phyloP scores from a whole-genome alignment of 2,113 vertebrate genomes.

The Tychaedon coryphoeus region DNA sequence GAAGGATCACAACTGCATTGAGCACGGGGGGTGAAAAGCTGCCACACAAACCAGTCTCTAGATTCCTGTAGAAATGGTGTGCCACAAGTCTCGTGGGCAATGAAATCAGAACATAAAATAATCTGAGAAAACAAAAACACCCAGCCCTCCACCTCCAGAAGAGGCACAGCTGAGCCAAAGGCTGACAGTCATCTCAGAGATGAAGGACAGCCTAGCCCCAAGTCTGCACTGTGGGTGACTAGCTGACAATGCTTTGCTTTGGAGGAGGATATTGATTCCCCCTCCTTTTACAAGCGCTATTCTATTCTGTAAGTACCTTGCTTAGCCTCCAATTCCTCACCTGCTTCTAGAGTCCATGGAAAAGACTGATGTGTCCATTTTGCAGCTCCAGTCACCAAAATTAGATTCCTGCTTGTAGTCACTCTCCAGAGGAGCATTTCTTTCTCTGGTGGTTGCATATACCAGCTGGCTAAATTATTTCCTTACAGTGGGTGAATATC shows the following conservation, averaged over 20 bases:
- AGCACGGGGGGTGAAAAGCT: neutral
- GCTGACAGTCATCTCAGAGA: neutral
- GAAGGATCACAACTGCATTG: neutral
- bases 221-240: neutral
- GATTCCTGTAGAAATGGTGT: neutral
- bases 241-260: neutral
- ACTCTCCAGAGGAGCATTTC: neutral
- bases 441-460: neutral
- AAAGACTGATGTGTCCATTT: neutral
- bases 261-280: neutral
- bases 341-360: neutral
- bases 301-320: neutral
- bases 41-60: neutral
- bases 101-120: neutral
- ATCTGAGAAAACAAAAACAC: neutral
- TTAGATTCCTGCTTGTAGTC: neutral
- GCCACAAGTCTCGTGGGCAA: neutral
- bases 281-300: neutral
- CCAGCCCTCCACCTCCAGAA: neutral
- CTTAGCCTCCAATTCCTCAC: neutral
- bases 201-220: neutral
- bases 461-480: neutral
- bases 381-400: neutral
- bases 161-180: neutral
- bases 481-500: neutral